These are phyloP conservation scores for Ciconia stormi DNA, from an alignment of 2,113 vertebrate genomes.

Conservation along the genomic window DNA sequence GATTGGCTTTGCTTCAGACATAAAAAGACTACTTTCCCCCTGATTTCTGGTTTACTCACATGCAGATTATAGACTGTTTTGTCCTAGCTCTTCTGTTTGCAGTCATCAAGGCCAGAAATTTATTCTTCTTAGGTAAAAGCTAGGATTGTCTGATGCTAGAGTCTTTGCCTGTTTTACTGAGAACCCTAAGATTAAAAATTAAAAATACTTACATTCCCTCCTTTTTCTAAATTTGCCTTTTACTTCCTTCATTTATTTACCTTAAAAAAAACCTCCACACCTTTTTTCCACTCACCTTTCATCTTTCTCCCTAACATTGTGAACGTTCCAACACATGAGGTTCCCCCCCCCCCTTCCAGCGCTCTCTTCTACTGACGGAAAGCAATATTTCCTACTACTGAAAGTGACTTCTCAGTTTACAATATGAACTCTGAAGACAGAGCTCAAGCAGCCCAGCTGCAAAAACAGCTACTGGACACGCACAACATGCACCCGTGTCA, in stretches of 20 bases:
- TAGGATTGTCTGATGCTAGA: background rate
- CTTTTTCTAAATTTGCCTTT: background rate
- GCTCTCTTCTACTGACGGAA: background rate
- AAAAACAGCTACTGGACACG: background rate
- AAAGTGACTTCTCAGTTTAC: background rate
- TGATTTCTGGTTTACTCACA: background rate
- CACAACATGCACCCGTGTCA: fast-evolving
- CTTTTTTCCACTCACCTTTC: background rate
- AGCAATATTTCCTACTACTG: background rate
- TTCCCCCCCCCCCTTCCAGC: background rate
- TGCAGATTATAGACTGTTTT: background rate
- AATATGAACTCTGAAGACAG: background rate
- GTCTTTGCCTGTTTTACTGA: background rate
- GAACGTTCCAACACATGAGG: background rate
- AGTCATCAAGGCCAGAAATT: background rate
- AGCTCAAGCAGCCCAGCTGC: background rate
- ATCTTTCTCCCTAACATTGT: background rate
- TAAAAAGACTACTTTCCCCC: background rate
- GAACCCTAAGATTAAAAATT: background rate
- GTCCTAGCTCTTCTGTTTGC: background rate
- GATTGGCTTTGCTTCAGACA: background rate
- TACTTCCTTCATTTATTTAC: background rate
- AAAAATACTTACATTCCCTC: background rate
- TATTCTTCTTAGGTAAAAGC: background rate
- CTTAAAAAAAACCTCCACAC: background rate